These are phyloP conservation scores for Pegoplata infirma DNA, from an alignment of 2,888 invertebrate species.

Conservation along the genomic window DNA sequence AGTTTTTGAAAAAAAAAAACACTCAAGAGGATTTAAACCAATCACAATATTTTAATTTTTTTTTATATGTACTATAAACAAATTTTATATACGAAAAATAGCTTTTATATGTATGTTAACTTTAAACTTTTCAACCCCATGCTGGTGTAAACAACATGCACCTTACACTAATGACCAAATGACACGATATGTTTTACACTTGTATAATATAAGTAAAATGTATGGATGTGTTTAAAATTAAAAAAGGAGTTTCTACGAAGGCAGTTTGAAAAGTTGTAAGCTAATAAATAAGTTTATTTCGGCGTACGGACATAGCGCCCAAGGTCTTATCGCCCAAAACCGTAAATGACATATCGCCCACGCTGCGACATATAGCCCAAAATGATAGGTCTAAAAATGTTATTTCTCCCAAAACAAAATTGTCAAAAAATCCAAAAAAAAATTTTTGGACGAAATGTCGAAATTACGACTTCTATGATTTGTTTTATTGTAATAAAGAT, in stretches of 20 bases:
- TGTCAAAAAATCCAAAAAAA: too few relatives aligned
- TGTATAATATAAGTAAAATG: slow-evolving; percentile 43
- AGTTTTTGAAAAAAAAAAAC: neutral
- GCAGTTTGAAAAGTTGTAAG: neutral
- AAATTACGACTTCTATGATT: too few relatives aligned
- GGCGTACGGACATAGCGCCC: too few relatives aligned
- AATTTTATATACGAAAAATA: slow-evolving; percentile 13
- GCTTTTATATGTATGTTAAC: slow-evolving; percentile 5
- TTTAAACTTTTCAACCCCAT: slow-evolving; percentile 61
- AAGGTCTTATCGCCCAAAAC: too few relatives aligned
- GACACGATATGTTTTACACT: slow-evolving; percentile 65
- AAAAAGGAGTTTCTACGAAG: neutral
- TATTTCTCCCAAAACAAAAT: too few relatives aligned
- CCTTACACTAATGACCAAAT: slow-evolving; percentile 67
- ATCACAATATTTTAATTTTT: slow-evolving; percentile 25
- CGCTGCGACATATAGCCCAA: too few relatives aligned
- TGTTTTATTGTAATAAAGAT: too few relatives aligned
- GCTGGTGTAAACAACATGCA: slow-evolving; percentile 65
- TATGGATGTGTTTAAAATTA: slow-evolving; percentile 13
- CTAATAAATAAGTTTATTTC: too few relatives aligned
- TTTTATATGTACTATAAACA: too few relatives aligned
- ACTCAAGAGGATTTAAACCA: slow-evolving; percentile 28
- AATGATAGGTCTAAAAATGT: too few relatives aligned
- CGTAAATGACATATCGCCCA: too few relatives aligned
- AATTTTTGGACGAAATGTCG: too few relatives aligned